Percentiles rank a stretch among this genome's conserved stretches.
phyloP scores from a whole-genome alignment of 2,113 vertebrate genomes.

The Zosterops hypoxanthus region DNA sequence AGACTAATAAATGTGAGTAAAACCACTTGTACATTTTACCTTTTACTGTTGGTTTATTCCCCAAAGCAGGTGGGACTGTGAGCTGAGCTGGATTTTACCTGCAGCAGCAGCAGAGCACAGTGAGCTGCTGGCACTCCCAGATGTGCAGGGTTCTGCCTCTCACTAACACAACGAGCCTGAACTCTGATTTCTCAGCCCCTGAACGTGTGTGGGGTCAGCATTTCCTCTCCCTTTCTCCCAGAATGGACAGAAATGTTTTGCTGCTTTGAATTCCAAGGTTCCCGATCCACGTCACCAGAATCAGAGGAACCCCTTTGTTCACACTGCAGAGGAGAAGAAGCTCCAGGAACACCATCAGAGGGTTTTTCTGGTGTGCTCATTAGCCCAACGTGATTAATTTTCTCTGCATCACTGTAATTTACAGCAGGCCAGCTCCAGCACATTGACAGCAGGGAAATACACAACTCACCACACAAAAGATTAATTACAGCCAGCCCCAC shows the following conservation, averaged over 20 bases:
- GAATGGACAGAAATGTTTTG: background rate
- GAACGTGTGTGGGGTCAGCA: background rate
- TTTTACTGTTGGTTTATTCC: background rate
- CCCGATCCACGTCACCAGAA: background rate
- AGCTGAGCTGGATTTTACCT: background rate
- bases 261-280: background rate
- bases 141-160: background rate
- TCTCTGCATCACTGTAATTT: background rate
- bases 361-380: background rate
- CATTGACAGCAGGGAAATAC: background rate
- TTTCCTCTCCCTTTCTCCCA: background rate
- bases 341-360: background rate
- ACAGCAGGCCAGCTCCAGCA: background rate
- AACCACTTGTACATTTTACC: background rate
- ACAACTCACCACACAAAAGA: background rate
- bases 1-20: background rate
- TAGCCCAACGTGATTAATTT: conserved; percentile 14
- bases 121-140: background rate
- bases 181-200: background rate
- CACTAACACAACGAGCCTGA: background rate
- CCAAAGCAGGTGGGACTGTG: background rate
- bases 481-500: conserved; percentile 9
- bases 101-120: background rate
- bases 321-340: background rate
- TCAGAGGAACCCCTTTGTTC: background rate